Conservation (phyloP, 2,797 vertebrate species). For the Eulemur coronatus region DNA sequence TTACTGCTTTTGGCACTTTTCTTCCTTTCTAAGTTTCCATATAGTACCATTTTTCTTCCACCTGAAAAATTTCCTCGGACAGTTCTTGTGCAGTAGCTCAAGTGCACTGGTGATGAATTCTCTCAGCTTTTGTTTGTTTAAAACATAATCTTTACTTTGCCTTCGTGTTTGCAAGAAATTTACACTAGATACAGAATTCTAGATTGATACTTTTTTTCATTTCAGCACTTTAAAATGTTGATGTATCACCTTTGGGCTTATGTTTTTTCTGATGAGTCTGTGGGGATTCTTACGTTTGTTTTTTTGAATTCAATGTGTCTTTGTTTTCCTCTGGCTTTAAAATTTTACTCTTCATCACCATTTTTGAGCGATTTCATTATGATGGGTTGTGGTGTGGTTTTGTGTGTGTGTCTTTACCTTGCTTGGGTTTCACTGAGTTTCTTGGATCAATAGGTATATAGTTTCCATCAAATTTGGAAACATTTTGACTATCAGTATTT, state of each 20-base stretch:
- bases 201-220: background rate
- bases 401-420: background rate
- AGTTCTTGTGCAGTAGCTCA: background rate
- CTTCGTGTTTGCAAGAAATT: background rate
- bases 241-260: background rate
- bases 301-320: background rate
- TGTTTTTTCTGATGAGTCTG: background rate
- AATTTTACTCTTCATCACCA: background rate
- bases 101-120: background rate
- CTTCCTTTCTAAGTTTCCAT: background rate
- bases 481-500: background rate
- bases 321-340: background rate
- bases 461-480: background rate
- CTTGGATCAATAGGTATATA: background rate
- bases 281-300: background rate
- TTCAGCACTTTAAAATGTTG: background rate
- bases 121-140: background rate
- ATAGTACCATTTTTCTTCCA: background rate
- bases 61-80: background rate
- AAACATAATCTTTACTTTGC: background rate
- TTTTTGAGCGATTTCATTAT: background rate
- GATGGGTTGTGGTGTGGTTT: background rate
- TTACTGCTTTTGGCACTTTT: no score
- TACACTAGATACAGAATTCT: background rate
- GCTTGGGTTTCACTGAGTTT: background rate